Evolutionary conservation across 2,113 vertebrate genomes (phyloP), one percentile per base, ranked within the genome.

Genomic region (Tylochromis polylepis): DNA sequence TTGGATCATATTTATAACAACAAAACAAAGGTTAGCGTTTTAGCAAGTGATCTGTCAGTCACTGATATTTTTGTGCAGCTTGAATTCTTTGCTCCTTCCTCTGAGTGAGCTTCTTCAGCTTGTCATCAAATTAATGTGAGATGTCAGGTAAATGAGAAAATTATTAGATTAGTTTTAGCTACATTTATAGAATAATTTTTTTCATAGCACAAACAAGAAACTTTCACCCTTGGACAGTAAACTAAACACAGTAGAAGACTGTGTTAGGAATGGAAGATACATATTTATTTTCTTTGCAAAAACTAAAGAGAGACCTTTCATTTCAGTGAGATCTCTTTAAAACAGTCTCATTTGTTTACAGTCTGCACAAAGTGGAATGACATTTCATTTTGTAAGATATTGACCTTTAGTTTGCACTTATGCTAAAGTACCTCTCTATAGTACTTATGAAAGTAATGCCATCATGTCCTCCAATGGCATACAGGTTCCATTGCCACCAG

Each of bases 401-500:
- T 67, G 24, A 72, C 41, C 24, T 87, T 83, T 16, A 49, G 29
- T 43, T 43, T 72, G 12, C 38, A 16, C 24, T 56, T 16, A 2
- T 59, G 53, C 31, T 51, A 1, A 11, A 78, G 10, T 93, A 94
- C 94, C 95, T 96, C 79, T 96, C 93, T 78, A 96, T 93, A 2
- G 87, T 95, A 79, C 90, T 96, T 14, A 90, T 82, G 82, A 94
- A 94, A 6, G 91, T 75, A 4, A 91, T 81, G 15, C 93, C 94
- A 53, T 96, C 94, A 8, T 94, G 91, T 65, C 95, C 95, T 77
- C 95, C 93, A 4, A 94, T 84, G 2, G 93, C 94, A 14, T 94
- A 95, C 83, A 95, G 91, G 87, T 88, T 96, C 87, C 87, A 96
- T 92, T 56, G 87, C 84, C 81, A 93, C 89, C 89, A 96, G 89